Conservation (phyloP, 2,113 vertebrate genomes). For the Zosterops hypoxanthus region DNA sequence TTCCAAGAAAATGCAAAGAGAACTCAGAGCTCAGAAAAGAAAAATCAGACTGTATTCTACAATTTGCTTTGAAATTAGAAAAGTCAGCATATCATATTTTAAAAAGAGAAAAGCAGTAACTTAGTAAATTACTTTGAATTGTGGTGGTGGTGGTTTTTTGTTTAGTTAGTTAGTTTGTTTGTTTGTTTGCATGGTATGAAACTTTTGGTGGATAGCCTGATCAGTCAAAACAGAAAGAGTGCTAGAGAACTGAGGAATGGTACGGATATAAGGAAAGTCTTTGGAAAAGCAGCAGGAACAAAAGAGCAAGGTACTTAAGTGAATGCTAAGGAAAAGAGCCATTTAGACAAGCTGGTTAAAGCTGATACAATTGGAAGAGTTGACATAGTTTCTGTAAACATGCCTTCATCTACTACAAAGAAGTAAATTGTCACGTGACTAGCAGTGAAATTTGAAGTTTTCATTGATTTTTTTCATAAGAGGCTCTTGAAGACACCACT, state of each 20-base stretch:
- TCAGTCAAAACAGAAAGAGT: background rate
- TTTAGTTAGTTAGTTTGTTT: background rate
- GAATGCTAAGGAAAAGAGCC: background rate
- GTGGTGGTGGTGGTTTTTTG: fast-evolving
- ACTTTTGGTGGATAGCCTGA: background rate
- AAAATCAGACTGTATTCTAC: background rate
- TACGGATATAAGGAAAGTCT: background rate
- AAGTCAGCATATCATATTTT: background rate
- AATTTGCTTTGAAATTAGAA: background rate
- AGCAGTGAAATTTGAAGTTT: background rate
- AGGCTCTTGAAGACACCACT: background rate
- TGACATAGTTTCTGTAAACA: background rate
- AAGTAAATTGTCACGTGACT: background rate
- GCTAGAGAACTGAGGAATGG: background rate
- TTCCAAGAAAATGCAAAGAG: background rate
- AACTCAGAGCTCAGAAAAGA: background rate
- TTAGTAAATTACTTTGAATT: background rate
- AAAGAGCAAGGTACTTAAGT: background rate
- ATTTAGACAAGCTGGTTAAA: background rate
- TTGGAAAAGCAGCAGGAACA: background rate
- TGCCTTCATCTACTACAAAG: background rate
- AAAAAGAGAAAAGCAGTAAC: background rate
- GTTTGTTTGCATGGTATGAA: background rate
- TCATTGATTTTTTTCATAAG: background rate
- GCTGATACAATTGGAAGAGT: background rate